Evolutionary conservation across 2,888 invertebrate genomes (phyloP).

Genomic region (Dryadula phaetusa): DNA sequence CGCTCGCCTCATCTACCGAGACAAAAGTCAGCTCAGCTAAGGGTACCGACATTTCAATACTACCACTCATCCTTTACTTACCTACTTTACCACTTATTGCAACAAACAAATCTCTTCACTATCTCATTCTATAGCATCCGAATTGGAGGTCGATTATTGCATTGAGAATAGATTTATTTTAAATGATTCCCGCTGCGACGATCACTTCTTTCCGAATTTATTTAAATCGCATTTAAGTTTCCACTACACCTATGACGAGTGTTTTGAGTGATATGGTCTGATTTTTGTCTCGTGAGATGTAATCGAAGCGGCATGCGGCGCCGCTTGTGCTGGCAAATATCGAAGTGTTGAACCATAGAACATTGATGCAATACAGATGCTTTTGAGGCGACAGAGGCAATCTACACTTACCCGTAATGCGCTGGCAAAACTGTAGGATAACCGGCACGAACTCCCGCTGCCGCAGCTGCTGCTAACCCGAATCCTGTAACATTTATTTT

Average conservation of each 20-base stretch:
- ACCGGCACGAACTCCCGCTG: conserved; percentile 90
- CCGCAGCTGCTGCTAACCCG: conserved; percentile 78
- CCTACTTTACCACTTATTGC: conserved; percentile 36
- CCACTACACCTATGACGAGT: conserved; percentile 19
- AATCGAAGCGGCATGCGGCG: conserved; percentile 71
- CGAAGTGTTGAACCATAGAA: conserved; percentile 81
- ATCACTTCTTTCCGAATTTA: conserved; percentile 1
- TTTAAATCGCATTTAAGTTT: conserved; percentile 3
- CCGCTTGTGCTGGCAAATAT: conserved; percentile 82
- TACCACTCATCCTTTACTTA: conserved; percentile 50
- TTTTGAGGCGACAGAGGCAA: conserved; percentile 45
- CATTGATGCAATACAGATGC: conserved; percentile 71
- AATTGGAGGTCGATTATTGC: background rate
- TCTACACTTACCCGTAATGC: conserved; percentile 92
- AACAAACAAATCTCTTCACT: conserved; percentile 16
- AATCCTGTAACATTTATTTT: conserved; percentile 72
- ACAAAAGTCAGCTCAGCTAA: conserved; percentile 80
- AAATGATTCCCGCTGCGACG: conserved; percentile 3
- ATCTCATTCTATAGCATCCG: background rate
- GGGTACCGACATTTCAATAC: conserved; percentile 52
- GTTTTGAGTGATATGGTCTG: conserved; percentile 56
- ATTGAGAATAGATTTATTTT: background rate
- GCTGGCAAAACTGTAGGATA: conserved; percentile 91
- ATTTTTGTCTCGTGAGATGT: conserved; percentile 85
- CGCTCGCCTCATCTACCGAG: conserved; percentile 84